Conservation (phyloP, 2,113 vertebrate species). For the Gadus macrocephalus region DNA sequence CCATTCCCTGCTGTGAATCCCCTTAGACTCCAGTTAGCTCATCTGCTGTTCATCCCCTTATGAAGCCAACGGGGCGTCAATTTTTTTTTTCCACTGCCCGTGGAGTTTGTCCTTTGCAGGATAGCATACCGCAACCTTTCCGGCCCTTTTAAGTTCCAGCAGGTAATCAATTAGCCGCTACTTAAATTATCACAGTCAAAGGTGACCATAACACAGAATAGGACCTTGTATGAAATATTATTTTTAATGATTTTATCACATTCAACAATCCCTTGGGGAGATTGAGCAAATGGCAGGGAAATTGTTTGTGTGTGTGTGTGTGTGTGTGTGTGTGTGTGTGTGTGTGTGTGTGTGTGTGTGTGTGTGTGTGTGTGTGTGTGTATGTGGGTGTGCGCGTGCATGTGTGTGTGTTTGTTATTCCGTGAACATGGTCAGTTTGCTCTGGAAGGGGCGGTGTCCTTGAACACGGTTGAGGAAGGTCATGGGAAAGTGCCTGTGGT, state of each 20-base stretch:
- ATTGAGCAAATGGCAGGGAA: slow-evolving; percentile 12
- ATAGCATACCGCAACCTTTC: slow-evolving; percentile 73
- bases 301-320: background rate
- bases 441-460: slow-evolving; percentile 42
- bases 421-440: too few species aligned
- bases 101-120: slow-evolving; percentile 69
- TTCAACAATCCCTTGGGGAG: slow-evolving; percentile 17
- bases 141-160: slow-evolving; percentile 61
- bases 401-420: background rate
- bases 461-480: slow-evolving; percentile 44
- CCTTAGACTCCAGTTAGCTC: slow-evolving; percentile 56
- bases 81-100: slow-evolving; percentile 59
- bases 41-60: slow-evolving; percentile 56
- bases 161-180: slow-evolving; percentile 75
- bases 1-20: slow-evolving; percentile 61
- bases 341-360: slow-evolving; percentile 18
- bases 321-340: slow-evolving; percentile 11
- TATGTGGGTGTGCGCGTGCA: background rate
- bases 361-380: slow-evolving; percentile 12
- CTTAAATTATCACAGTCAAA: slow-evolving; percentile 68
- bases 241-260: slow-evolving; percentile 59
- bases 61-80: slow-evolving; percentile 58
- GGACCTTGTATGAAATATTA: slow-evolving; percentile 51
- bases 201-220: slow-evolving; percentile 45
- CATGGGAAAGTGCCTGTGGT: slow-evolving; percentile 15